Conservation (phyloP, 2,113 vertebrate species). For the Oncorhynchus clarkii region DNA sequence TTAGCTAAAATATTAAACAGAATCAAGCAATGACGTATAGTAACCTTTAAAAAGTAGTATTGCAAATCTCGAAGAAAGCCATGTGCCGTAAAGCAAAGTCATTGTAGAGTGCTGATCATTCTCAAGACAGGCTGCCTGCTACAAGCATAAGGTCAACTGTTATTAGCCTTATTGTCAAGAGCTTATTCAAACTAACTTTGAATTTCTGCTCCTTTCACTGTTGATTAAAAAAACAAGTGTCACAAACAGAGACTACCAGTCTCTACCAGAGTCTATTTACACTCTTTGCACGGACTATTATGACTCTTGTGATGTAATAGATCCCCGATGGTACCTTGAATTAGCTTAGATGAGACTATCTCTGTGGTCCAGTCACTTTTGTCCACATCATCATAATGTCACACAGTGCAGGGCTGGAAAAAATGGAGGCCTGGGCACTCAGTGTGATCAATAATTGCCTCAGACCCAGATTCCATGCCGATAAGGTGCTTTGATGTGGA, state of each 20-base stretch:
- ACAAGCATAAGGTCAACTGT: too few species aligned
- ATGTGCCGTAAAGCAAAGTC: too few species aligned
- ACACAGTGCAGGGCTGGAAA: constrained; percentile 25
- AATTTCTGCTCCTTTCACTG: not conserved
- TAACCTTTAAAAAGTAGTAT: too few species aligned
- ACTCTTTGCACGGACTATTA: not conserved
- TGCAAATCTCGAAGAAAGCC: too few species aligned
- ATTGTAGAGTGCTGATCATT: not conserved
- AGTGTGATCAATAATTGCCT: constrained; percentile 59
- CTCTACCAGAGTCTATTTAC: not conserved
- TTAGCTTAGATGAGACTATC: not conserved
- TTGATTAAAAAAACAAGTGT: not conserved
- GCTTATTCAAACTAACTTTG: not conserved
- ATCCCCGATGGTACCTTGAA: not conserved
- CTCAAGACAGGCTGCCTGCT: not conserved
- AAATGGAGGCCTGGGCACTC: constrained; percentile 38
- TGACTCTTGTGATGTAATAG: not conserved
- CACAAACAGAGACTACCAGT: not conserved
- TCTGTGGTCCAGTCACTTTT: constrained; percentile 15
- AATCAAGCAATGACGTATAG: too few species aligned
- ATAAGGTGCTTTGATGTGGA: constrained; percentile 64
- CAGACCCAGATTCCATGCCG: constrained; percentile 51
- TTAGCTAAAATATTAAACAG: too few species aligned
- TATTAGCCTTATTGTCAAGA: not conserved
- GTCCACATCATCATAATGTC: constrained; percentile 32